phyloP scores from a whole-genome alignment of 2,888 invertebrate species.

The Macaria notata region DNA sequence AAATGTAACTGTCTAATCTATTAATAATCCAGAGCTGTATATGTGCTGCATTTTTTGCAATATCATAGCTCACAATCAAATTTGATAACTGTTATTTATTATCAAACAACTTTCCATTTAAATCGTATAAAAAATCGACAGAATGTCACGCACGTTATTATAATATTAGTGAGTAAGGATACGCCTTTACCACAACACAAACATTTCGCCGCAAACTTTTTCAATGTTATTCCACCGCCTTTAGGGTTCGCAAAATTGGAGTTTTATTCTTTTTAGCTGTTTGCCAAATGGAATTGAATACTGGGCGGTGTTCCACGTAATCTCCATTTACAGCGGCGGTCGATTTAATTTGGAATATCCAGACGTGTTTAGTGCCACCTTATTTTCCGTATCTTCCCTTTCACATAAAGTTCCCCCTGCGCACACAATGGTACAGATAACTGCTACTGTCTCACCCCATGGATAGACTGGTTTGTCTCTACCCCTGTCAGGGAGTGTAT shows the following conservation, averaged over 20 bases:
- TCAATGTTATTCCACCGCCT: conserved; percentile 18
- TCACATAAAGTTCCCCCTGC: conserved; percentile 44
- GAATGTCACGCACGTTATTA: too few relatives aligned
- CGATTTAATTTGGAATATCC: conserved; percentile 42
- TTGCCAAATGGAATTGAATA: conserved; percentile 22
- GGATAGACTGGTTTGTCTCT: conserved; percentile 35
- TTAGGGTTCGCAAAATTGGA: conserved; percentile 13
- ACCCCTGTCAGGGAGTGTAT: not conserved
- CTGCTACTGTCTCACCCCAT: conserved; percentile 28
- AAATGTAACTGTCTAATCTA: too few relatives aligned
- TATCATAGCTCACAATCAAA: too few relatives aligned
- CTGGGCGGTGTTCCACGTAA: not conserved
- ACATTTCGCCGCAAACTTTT: conserved; percentile 20
- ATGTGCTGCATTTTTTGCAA: too few relatives aligned
- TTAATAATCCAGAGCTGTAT: too few relatives aligned
- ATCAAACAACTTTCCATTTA: too few relatives aligned
- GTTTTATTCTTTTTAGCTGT: conserved; percentile 19
- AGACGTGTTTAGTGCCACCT: conserved; percentile 32
- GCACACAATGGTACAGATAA: conserved; percentile 43
- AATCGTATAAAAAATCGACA: too few relatives aligned
- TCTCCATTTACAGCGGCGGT: conserved; percentile 26
- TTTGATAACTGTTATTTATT: too few relatives aligned
- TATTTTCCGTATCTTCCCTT: conserved; percentile 49
- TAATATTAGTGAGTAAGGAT: too few relatives aligned
- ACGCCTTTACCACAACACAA: conserved; percentile 8